Evolutionary conservation across 1,140 invertebrate genomes (phyloP), one percentile per base, ranked within the genome.

Genomic region (Platorchestia sp.): DNA sequence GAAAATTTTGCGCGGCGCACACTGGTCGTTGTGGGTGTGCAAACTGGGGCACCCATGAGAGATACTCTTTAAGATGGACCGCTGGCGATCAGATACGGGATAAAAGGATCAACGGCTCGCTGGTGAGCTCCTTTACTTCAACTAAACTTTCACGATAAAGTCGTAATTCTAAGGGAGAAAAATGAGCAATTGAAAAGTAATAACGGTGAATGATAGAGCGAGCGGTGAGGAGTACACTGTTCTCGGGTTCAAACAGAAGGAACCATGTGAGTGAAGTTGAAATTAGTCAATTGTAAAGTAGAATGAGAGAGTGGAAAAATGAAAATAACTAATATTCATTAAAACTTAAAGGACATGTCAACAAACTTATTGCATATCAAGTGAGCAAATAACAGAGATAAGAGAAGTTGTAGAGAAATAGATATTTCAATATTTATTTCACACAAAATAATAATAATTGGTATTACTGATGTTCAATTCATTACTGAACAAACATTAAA

Each of bases 151-250:
- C 43, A 40, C 91, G 91, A 93, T 93, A 93, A 93, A 93, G 91
- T 93, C 91, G 47, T 93, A 93, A 93, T 93, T 93, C 45, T 93
- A 93, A 93, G 91, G 89, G 42, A 93, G 91, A 93, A 93, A 93
- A 93, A 93, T 93, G 91, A 47, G 5, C 91, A 93, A 93, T 93
- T 47, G 91, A 36, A 45, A 93, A 93, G 43, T 42, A 93, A 93
- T 45, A 93, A 93, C 45, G n/a, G 87, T 45, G 44, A 44, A 93
- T 44, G 91, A 44, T 44, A 93, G 91, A 45, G n/a, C 43, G 87
- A 41, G 16, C 22, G 10, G 27, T 43, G 41, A 5, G 41, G 36
- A 41, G n/a, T 27, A 42, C 10, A 14, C 87, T 89, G 87, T 19
- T 14, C 41, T 89, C 10, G 1, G 87, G 87, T 41, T 27, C 27